Percentiles rank a stretch among this genome's conserved stretches.
Conservation (phyloP, 2,113 vertebrate species). For the Hepsetus odoe region DNA sequence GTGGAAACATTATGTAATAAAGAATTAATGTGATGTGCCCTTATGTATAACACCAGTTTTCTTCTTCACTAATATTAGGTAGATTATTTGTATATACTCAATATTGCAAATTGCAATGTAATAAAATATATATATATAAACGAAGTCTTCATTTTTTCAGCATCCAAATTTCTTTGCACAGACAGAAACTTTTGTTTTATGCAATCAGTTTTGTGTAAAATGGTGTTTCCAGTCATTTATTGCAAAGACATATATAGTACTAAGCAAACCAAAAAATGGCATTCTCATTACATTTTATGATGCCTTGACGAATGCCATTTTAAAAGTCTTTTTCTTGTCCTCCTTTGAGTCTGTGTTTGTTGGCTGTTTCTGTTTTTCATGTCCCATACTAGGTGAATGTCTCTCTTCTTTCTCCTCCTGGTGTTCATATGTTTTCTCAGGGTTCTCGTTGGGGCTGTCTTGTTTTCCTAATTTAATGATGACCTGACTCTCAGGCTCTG, state of each 20-base stretch:
- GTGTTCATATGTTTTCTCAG: constrained; percentile 59
- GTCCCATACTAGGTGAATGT: constrained; percentile 48
- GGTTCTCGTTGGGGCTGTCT: constrained; percentile 70
- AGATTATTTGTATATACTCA: neutral
- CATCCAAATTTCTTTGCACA: neutral
- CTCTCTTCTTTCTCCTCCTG: neutral
- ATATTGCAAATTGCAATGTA: neutral
- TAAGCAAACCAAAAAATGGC: neutral
- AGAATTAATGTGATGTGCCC: neutral
- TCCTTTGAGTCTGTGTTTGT: constrained; percentile 75
- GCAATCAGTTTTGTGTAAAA: neutral
- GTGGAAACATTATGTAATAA: no score
- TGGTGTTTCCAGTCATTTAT: neutral
- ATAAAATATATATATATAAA: no score
- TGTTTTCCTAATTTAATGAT: constrained; percentile 55
- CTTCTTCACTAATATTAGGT: neutral
- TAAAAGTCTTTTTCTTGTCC: constrained; percentile 80
- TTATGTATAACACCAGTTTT: neutral
- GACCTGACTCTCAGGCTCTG: constrained; percentile 53
- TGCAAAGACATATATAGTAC: neutral
- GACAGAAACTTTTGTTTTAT: neutral
- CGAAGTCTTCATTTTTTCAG: no score
- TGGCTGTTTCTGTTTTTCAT: constrained; percentile 65
- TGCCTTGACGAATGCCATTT: constrained; percentile 75
- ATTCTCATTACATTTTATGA: constrained; percentile 56